Conservation (phyloP, 2,888 invertebrate species). For the Pterostichus niger region DNA sequence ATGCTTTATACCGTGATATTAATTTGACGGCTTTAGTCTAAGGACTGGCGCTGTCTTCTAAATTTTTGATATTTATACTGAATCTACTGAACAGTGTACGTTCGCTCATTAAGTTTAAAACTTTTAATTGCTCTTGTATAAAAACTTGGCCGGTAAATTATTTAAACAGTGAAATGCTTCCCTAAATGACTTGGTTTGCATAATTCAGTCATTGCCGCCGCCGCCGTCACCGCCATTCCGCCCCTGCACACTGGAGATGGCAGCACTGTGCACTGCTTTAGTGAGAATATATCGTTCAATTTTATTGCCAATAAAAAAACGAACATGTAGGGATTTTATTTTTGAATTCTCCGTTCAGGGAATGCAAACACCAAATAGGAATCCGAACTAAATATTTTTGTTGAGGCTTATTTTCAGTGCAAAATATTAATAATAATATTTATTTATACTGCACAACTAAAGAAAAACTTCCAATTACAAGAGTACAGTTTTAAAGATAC, state of each 20-base stretch:
- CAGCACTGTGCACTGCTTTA: conserved; percentile 49
- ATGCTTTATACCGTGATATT: conserved; percentile 40
- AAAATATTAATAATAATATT: too few species aligned
- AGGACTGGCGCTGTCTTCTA: conserved; percentile 47
- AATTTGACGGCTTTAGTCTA: conserved; percentile 52
- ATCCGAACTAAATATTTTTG: conserved; percentile 54
- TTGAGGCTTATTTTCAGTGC: too few species aligned
- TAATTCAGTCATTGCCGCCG: conserved; percentile 62
- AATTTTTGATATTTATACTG: conserved; percentile 56
- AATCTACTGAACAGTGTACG: conserved; percentile 48
- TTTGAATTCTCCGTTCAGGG: conserved; percentile 53
- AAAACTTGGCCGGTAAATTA: conserved; percentile 65
- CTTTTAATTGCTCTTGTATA: conserved; percentile 52
- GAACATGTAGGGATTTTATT: conserved; percentile 63
- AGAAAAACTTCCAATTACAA: too few species aligned
- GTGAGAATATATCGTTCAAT: conserved; percentile 58
- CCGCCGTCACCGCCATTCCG: neutral
- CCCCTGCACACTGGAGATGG: conserved; percentile 37
- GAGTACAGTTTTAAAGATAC: too few species aligned
- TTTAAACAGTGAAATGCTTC: conserved; percentile 60
- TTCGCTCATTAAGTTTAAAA: conserved; percentile 55
- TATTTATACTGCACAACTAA: too few species aligned
- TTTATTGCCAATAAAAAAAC: conserved; percentile 66
- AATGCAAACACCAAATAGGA: conserved; percentile 57
- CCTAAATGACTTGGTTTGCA: conserved; percentile 64